Conservation (phyloP, 2,888 invertebrate genomes). For the Plemyria rubiginata region DNA sequence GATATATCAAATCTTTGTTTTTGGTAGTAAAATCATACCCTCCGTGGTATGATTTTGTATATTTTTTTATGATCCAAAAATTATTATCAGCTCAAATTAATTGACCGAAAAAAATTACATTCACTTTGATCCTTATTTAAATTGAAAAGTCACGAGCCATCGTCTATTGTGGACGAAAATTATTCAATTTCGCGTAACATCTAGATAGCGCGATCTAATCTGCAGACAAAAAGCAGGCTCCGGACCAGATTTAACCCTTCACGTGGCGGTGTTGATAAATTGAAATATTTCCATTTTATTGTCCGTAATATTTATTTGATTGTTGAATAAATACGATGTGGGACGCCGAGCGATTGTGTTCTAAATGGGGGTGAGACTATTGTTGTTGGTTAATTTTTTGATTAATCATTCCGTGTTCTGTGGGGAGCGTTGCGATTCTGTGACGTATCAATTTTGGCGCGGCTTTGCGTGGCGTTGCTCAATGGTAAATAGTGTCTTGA, state of each 20-base stretch:
- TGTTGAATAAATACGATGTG: conserved; percentile 84
- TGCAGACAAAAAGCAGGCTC: conserved; percentile 64
- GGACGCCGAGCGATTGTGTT: conserved; percentile 78
- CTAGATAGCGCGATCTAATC: conserved; percentile 76
- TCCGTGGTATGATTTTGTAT: too few species aligned
- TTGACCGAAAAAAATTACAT: conserved; percentile 47
- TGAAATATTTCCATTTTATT: conserved; percentile 84
- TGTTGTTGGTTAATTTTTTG: conserved; percentile 84
- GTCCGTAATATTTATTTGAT: conserved; percentile 84
- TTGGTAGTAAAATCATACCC: too few species aligned
- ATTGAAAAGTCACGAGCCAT: conserved; percentile 53
- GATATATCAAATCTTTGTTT: too few species aligned
- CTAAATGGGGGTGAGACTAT: conserved; percentile 76
- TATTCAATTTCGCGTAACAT: conserved; percentile 81
- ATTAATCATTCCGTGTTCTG: conserved; percentile 76
- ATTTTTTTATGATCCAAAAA: background rate
- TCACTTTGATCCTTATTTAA: conserved; percentile 44
- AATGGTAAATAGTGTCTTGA: conserved; percentile 39
- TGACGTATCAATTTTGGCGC: conserved; percentile 64
- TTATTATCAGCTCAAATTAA: conserved; percentile 44
- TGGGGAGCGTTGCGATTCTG: conserved; percentile 69
- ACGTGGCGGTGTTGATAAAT: conserved; percentile 78
- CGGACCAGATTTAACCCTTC: conserved; percentile 75
- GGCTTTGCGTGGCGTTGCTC: conserved; percentile 35
- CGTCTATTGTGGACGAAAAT: conserved; percentile 62